Evolutionary conservation across 2,888 invertebrate genomes (phyloP), one percentile per base, ranked within the genome.

Genomic region (Tuta absoluta): DNA sequence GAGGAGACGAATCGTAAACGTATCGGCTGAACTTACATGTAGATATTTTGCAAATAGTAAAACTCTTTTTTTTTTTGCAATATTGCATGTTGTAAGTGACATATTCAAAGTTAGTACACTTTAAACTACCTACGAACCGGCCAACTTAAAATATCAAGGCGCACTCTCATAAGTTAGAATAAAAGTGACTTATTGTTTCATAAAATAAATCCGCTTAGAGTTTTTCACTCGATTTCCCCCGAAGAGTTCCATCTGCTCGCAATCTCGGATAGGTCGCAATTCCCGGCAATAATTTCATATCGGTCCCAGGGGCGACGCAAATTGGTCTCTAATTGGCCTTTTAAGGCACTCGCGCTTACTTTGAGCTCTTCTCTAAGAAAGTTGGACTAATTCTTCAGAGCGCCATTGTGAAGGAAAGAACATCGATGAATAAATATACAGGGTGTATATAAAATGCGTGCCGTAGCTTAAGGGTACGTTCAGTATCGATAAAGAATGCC

Each of bases 291-390:
- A 88, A 90, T 86, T 85, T 81, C 79, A 84, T 83, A 84, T 80
- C 75, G 79, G 72, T 71, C 77, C 76, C 74, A 69, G 73, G 71
- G 79, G 82, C 75, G 84, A 78, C 74, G 85, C 81, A 87, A 89
- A 90, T 90, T 90, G 88, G 83, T 67, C 71, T 75, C 77, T 90
- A 91, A 91, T 91, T 91, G 90, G 77, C 89, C 91, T 90, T 90
- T 91, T 88, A 91, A 87, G 85, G 73, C 77, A 71, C 77, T 77
- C 80, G 75, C 81, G 79, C 78, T 80, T 78, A 75, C 82, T 82
- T 78, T 75, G 78, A 80, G 79, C 80, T 76, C 72, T 81, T 83
- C 84, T 84, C 84, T 81, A 85, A 65, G 65, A 65, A 59, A 56
- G 48, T 65, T 60, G 12, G 24, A 38, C 63, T 65, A 65, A 65